These are phyloP conservation scores for Stegastes partitus DNA, from an alignment of 2,113 vertebrate genomes.

Conservation along the genomic window DNA sequence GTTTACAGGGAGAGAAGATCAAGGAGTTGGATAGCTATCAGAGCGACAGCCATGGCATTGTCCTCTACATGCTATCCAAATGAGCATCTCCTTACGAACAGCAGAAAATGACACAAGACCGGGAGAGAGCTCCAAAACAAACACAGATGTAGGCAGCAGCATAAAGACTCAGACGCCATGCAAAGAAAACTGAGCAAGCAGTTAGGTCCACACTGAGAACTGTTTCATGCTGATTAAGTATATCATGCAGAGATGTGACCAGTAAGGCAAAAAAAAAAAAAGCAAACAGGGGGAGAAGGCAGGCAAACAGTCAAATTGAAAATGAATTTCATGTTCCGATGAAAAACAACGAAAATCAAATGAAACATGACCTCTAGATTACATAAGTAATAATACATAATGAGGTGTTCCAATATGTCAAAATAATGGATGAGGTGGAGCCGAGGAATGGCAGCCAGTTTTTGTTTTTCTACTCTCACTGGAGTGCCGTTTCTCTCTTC, in stretches of 20 bases:
- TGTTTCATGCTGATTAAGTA: constrained; percentile 36
- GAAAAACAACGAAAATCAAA: constrained; percentile 14
- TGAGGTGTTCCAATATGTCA: constrained; percentile 1
- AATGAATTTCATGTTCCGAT: constrained; percentile 23
- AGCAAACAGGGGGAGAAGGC: background rate
- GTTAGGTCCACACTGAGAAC: constrained; percentile 30
- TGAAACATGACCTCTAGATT: constrained; percentile 9
- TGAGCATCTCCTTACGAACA: constrained; percentile 65
- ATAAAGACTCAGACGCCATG: background rate
- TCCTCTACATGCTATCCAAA: constrained; percentile 73
- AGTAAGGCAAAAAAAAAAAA: constrained; percentile 28
- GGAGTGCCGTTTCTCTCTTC: background rate
- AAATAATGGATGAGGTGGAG: background rate
- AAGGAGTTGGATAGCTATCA: constrained; percentile 78
- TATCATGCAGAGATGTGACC: constrained; percentile 10
- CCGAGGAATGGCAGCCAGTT: background rate
- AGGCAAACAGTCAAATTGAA: constrained; percentile 8
- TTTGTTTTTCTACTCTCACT: background rate
- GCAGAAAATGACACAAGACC: constrained; percentile 34
- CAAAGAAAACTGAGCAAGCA: constrained; percentile 36
- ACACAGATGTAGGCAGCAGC: constrained; percentile 17
- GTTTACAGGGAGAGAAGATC: constrained; percentile 86
- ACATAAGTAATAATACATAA: constrained; percentile 1
- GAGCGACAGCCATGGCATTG: constrained; percentile 66
- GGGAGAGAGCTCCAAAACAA: constrained; percentile 35